Percentiles rank a stretch among this genome's conserved stretches.
phyloP scores from a whole-genome alignment of 53 echinoderm and acorn worm species.

The Echinometra lucunter region DNA sequence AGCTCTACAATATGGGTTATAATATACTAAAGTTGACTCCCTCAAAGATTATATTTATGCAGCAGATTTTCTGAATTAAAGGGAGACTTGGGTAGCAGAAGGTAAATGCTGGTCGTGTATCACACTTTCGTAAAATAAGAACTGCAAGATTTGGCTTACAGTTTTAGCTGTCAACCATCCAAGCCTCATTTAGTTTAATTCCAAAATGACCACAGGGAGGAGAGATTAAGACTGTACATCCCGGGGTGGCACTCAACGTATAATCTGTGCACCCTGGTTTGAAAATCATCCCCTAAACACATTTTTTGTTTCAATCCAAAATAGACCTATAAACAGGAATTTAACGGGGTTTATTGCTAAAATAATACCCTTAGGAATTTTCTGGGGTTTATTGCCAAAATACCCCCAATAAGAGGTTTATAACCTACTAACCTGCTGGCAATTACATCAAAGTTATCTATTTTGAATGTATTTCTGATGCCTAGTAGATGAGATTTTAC shows the following conservation, averaged over 20 bases:
- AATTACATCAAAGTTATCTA: conserved; percentile 24
- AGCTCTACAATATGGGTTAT: no score
- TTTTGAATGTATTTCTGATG: conserved; percentile 33
- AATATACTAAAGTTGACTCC: no score
- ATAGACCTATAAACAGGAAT: conserved; percentile 8
- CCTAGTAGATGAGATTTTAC: neutral
- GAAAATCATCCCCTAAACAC: conserved; percentile 27
- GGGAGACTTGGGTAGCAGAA: no score
- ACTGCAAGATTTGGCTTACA: no score
- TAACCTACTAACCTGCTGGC: conserved; percentile 27
- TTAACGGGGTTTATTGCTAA: conserved; percentile 13
- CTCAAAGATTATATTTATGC: no score
- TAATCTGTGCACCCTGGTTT: conserved; percentile 27
- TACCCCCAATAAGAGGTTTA: conserved; percentile 29
- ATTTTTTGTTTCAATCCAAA: conserved; percentile 33
- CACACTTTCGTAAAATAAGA: no score
- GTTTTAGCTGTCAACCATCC: no score
- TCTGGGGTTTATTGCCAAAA: conserved; percentile 15
- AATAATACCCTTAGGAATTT: conserved; percentile 10
- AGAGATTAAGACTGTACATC: no score
- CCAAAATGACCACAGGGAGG: no score
- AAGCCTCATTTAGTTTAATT: no score
- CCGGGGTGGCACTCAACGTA: neutral
- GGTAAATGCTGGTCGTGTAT: no score
- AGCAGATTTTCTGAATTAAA: no score